These are phyloP conservation scores for Sceloporus tristichus DNA, from an alignment of 2,113 vertebrate species.

Conservation along the genomic window DNA sequence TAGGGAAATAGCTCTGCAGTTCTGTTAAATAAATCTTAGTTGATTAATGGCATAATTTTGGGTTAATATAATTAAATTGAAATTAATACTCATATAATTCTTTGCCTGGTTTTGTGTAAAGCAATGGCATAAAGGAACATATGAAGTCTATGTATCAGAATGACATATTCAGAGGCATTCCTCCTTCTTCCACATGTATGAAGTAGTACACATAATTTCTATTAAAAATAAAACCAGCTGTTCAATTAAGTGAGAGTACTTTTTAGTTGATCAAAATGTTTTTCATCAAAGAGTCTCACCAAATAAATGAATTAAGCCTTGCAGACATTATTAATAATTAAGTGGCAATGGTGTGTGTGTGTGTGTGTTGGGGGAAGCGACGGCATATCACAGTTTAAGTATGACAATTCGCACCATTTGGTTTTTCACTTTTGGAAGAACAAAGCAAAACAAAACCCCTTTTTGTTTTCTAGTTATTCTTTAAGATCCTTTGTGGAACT, in stretches of 20 bases:
- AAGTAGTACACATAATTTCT: background rate
- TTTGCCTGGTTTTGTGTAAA: too few species aligned
- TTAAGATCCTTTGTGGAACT: background rate
- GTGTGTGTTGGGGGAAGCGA: background rate
- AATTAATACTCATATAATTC: too few species aligned
- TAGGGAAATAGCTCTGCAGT: background rate
- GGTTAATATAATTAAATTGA: background rate
- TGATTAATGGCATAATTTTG: background rate
- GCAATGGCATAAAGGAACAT: too few species aligned
- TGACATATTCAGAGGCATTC: background rate
- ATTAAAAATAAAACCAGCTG: background rate
- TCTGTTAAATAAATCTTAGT: background rate
- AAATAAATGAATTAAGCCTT: background rate
- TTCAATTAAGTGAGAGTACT: background rate
- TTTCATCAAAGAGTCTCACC: background rate
- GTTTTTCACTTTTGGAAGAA: background rate
- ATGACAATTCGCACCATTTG: background rate
- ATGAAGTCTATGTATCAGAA: too few species aligned
- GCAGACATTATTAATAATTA: background rate
- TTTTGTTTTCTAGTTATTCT: background rate
- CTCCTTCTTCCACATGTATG: background rate
- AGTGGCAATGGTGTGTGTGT: background rate
- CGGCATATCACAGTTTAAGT: background rate
- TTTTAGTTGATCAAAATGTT: background rate
- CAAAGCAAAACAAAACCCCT: too few species aligned